These are phyloP conservation scores for Anguilla japonica DNA, from an alignment of 2,113 vertebrate genomes.

Conservation along the genomic window DNA sequence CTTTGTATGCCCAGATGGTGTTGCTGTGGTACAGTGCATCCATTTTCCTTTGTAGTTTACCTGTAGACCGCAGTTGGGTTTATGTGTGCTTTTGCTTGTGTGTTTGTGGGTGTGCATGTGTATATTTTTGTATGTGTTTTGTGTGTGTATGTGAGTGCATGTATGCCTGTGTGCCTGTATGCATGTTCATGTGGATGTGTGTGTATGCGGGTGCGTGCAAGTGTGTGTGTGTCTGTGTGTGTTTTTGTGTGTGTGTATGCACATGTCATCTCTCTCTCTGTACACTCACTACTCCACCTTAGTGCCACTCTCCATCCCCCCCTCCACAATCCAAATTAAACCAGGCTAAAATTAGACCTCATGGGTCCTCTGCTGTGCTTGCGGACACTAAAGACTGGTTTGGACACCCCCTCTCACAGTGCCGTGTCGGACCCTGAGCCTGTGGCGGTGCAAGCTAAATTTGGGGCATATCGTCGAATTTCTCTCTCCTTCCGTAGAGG, in stretches of 20 bases:
- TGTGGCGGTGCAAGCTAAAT: not conserved
- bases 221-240: too few species aligned
- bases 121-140: too few species aligned
- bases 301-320: not conserved
- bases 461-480: not conserved
- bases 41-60: not conserved
- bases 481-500: not conserved
- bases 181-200: too few species aligned
- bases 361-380: not conserved
- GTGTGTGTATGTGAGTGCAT: too few species aligned
- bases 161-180: too few species aligned
- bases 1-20: not conserved
- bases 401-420: not conserved
- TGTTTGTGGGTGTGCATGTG: not conserved
- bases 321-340: slow-evolving; percentile 4
- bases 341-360: slow-evolving; percentile 13
- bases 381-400: too few species aligned
- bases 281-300: not conserved
- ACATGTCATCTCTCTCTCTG: too few species aligned
- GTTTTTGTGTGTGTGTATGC: too few species aligned
- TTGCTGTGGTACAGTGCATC: not conserved
- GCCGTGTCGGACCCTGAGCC: too few species aligned
- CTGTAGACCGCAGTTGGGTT: not conserved
- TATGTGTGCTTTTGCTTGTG: not conserved
- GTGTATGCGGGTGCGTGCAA: too few species aligned